Percentiles rank a stretch among this genome's conserved stretches.
Conservation (phyloP, 1,140 invertebrate species). For the Rhagoletis zephyria region DNA sequence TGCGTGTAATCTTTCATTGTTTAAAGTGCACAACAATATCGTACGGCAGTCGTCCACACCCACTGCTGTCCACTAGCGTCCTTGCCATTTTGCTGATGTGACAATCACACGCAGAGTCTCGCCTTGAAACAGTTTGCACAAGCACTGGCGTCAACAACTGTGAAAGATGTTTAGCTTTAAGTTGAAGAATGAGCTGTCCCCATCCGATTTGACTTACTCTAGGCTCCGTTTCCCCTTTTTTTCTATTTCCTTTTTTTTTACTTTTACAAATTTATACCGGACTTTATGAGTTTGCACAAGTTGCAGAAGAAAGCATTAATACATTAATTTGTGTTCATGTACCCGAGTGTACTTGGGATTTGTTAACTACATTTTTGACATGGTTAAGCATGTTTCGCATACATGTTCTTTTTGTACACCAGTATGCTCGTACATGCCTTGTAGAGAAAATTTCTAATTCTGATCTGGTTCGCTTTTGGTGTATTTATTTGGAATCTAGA, state of each 20-base stretch:
- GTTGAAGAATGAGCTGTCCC: neutral
- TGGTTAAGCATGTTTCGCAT: neutral
- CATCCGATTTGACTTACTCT: neutral
- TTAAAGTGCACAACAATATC: neutral
- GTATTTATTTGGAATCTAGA: too few species aligned
- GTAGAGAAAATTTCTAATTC: too few species aligned
- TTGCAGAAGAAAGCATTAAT: neutral
- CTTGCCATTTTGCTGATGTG: neutral
- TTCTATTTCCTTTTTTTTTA: too few species aligned
- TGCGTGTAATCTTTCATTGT: neutral
- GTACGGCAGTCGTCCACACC: neutral
- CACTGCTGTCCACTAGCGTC: neutral
- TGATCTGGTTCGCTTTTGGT: too few species aligned
- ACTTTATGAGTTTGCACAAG: neutral
- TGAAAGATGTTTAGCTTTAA: neutral
- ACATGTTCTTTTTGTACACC: neutral
- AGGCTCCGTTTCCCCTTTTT: neutral
- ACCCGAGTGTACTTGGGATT: neutral
- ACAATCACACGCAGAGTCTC: neutral
- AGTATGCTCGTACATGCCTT: too few species aligned
- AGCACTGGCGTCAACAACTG: neutral
- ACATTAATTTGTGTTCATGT: conserved; percentile 5
- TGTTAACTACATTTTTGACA: conserved; percentile 9
- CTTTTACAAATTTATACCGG: too few species aligned
- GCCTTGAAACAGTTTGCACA: neutral